phyloP scores from a whole-genome alignment of 2,888 invertebrate species.

The Diadromus collaris region DNA sequence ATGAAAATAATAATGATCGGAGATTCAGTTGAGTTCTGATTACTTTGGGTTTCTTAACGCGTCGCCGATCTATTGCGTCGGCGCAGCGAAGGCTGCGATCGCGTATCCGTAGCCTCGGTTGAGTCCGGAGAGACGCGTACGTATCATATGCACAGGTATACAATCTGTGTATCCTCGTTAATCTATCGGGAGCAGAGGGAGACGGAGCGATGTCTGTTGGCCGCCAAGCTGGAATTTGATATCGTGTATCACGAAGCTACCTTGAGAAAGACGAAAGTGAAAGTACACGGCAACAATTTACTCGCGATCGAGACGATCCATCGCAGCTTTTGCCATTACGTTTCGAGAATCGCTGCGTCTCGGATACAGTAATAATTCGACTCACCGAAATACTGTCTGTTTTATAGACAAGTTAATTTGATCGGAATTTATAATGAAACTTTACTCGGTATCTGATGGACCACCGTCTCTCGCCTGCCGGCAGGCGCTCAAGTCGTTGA shows the following conservation, averaged over 20 bases:
- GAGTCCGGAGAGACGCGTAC: background rate
- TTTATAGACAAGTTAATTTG: background rate
- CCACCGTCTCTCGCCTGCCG: slow-evolving; percentile 89
- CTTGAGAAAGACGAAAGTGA: slow-evolving; percentile 38
- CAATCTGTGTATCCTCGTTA: background rate
- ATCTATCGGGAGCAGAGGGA: background rate
- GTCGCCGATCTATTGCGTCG: background rate
- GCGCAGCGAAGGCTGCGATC: background rate
- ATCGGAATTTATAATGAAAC: slow-evolving; percentile 80
- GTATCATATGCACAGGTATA: background rate
- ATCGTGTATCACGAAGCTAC: slow-evolving; percentile 26
- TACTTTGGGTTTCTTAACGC: slow-evolving; percentile 4
- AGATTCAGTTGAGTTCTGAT: background rate
- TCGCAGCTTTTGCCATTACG: slow-evolving; percentile 23
- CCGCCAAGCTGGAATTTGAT: slow-evolving; percentile 3
- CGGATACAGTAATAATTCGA: background rate
- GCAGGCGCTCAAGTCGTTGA: slow-evolving; percentile 85
- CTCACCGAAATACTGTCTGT: background rate
- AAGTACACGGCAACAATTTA: slow-evolving; percentile 27
- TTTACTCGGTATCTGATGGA: slow-evolving; percentile 89
- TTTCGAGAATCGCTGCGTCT: background rate
- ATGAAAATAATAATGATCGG: background rate
- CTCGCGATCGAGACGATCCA: background rate
- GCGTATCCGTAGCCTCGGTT: background rate
- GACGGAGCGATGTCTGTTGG: background rate